Conservation (phyloP, 2,797 vertebrate genomes). For the Cheracebus regulus region DNA sequence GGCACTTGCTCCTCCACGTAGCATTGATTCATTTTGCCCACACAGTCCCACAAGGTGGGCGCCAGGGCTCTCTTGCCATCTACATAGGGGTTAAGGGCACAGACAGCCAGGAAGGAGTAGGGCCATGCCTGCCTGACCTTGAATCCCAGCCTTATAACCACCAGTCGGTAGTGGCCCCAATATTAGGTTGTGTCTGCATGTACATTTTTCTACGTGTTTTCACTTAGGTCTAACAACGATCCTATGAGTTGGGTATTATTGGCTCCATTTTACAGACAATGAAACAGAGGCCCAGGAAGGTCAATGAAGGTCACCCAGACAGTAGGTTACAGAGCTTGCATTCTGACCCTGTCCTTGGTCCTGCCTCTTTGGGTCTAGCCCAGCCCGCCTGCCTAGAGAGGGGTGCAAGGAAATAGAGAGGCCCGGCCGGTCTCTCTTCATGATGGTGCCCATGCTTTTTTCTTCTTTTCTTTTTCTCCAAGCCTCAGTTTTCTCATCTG, state of each 20-base stretch:
- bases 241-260: background rate
- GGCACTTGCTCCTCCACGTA: accelerated
- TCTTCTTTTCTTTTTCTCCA: background rate
- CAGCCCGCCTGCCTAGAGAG: background rate
- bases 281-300: background rate
- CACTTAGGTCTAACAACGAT: background rate
- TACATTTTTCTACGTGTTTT: background rate
- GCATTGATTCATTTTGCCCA: background rate
- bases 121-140: background rate
- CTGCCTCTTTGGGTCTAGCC: background rate
- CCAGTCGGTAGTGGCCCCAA: background rate
- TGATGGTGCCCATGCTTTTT: background rate
- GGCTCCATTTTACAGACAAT: background rate
- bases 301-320: background rate
- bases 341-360: background rate
- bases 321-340: background rate
- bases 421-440: background rate
- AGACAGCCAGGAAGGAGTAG: background rate
- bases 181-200: background rate
- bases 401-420: accelerated
- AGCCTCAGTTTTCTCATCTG: background rate
- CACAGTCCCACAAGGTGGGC: background rate
- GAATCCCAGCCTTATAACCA: background rate
- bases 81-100: background rate
- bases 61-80: background rate